phyloP scores from a whole-genome alignment of 2,113 vertebrate species.

The Solea solea region DNA sequence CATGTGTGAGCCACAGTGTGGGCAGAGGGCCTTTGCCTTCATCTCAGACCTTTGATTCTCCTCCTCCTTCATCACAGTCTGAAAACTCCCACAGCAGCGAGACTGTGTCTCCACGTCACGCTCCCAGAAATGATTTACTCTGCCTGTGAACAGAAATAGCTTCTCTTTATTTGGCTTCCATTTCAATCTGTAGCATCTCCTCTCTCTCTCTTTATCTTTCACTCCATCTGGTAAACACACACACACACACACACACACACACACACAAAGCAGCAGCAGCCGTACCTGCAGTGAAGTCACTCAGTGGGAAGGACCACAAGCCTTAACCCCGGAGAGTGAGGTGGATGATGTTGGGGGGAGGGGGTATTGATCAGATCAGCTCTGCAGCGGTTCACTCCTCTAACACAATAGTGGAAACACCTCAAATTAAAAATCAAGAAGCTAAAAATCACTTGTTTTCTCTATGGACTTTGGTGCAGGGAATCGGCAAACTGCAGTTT shows the following conservation, averaged over 20 bases:
- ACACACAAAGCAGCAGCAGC: neutral
- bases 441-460: too few relatives aligned
- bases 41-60: constrained; percentile 17
- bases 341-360: neutral
- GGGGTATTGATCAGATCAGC: constrained; percentile 40
- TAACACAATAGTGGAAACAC: too few relatives aligned
- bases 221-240: constrained; percentile 30
- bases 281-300: constrained; percentile 16
- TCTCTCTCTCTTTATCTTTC: constrained; percentile 9
- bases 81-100: constrained; percentile 29
- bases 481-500: too few relatives aligned
- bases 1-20: neutral
- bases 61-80: constrained; percentile 15
- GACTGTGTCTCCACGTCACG: constrained; percentile 3
- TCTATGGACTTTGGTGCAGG: too few relatives aligned
- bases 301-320: constrained; percentile 46
- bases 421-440: too few relatives aligned
- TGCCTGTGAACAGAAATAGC: constrained; percentile 35
- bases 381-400: neutral
- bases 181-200: constrained; percentile 24
- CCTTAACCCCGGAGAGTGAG: constrained; percentile 7
- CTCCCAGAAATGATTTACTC: constrained; percentile 25
- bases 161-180: constrained; percentile 25
- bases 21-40: constrained; percentile 17
- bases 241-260: constrained; percentile 19